Conservation (phyloP, 30 jellyfish, hydroid and myxozoan species). For the Pseudorhiza aurosa region DNA sequence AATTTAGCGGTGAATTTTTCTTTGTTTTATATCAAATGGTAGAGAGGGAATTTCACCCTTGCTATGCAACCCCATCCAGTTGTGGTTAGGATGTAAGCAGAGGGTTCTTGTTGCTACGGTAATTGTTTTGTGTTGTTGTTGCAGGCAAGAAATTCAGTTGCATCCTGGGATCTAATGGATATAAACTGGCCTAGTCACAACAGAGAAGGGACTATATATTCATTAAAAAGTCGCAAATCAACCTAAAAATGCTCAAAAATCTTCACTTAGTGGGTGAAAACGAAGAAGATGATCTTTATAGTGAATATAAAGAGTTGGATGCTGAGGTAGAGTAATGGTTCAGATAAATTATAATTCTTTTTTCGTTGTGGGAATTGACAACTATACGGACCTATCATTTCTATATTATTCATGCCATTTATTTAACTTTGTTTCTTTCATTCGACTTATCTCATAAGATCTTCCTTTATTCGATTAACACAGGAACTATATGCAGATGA, state of each 20-base stretch:
- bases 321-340: constrained; percentile 61
- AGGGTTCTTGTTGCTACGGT: constrained; percentile 4
- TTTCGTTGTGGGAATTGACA: no score
- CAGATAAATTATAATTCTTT: no score
- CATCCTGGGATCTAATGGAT: constrained; percentile 28
- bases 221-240: background rate
- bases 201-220: background rate
- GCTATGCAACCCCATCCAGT: no score
- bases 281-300: constrained; percentile 79
- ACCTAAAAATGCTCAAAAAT: constrained; percentile 61
- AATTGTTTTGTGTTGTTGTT: constrained; percentile 46
- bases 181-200: constrained; percentile 47
- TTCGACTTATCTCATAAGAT: background rate
- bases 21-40: no score
- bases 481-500: constrained; percentile 95
- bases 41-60: no score
- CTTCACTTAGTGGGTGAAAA: constrained; percentile 84
- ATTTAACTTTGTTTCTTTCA: no score
- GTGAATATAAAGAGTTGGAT: constrained; percentile 76
- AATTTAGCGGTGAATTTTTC: no score
- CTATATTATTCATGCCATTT: no score
- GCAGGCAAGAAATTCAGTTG: constrained; percentile 3
- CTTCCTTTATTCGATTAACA: background rate
- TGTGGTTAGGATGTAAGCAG: no score
- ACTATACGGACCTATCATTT: no score